Percentiles rank a stretch among this genome's conserved stretches.
phyloP scores from a whole-genome alignment of 2,797 vertebrate species.

The Myripristis murdjan region DNA sequence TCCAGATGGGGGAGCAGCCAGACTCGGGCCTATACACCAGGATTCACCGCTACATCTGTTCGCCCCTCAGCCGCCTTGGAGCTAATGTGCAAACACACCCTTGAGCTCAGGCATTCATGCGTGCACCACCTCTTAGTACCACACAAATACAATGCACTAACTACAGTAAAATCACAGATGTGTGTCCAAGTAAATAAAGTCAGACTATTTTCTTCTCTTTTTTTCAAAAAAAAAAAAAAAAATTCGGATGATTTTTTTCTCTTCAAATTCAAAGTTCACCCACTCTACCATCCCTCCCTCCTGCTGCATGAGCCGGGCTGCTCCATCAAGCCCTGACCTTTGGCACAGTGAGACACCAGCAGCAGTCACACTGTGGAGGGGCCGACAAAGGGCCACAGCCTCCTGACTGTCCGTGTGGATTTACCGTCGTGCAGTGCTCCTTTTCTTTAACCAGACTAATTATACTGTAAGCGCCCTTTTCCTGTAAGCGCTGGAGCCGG shows the following conservation, averaged over 20 bases:
- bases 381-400: slow-evolving; percentile 64
- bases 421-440: slow-evolving; percentile 54
- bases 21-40: slow-evolving; percentile 53
- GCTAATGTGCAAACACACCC: slow-evolving; percentile 36
- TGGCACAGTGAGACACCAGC: slow-evolving; percentile 67
- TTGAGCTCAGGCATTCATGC: background rate
- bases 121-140: slow-evolving; percentile 16
- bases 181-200: too few species aligned
- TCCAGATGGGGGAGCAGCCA: slow-evolving; percentile 63
- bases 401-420: slow-evolving; percentile 57
- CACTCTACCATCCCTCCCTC: slow-evolving; percentile 15
- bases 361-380: slow-evolving; percentile 63
- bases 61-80: slow-evolving; percentile 27
- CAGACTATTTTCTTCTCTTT: too few species aligned
- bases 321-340: slow-evolving; percentile 56
- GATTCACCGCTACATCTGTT: slow-evolving; percentile 70
- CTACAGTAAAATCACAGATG: background rate
- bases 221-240: too few species aligned
- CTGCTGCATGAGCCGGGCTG: slow-evolving; percentile 18
- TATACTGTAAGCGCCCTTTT: slow-evolving; percentile 74
- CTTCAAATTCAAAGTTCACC: slow-evolving; percentile 19
- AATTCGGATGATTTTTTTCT: slow-evolving; percentile 31
- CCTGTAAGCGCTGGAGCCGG: slow-evolving; percentile 66
- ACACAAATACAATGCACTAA: slow-evolving; percentile 10
- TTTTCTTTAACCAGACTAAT: slow-evolving; percentile 75